Evolutionary conservation across 2,113 vertebrate genomes (phyloP).

Genomic region (Sclerurus mexicanus): DNA sequence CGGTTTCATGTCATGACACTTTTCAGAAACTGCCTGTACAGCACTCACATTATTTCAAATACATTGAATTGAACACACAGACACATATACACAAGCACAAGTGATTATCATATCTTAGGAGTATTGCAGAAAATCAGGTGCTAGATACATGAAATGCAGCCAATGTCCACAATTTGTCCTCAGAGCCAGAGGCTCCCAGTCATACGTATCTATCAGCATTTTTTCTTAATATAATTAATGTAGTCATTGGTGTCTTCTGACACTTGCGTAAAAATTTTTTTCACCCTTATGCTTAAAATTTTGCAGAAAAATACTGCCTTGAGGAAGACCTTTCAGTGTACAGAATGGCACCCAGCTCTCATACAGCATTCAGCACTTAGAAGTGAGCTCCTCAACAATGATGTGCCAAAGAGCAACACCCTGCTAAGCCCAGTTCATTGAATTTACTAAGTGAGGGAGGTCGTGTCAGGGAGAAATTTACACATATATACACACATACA

Average conservation of each 20-base stretch:
- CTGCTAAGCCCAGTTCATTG: background rate
- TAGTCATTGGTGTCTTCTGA: background rate
- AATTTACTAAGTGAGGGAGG: background rate
- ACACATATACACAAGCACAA: background rate
- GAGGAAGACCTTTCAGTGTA: background rate
- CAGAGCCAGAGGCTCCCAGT: background rate
- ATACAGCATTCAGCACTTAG: background rate
- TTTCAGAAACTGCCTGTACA: background rate
- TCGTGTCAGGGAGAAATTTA: background rate
- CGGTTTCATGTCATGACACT: background rate
- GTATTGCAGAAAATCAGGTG: background rate
- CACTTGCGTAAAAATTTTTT: background rate
- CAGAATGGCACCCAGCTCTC: background rate
- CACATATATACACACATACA: no score
- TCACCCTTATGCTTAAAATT: background rate
- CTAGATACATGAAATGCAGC: background rate
- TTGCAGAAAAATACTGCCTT: background rate
- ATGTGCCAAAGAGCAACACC: rapidly evolving
- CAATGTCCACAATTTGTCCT: background rate
- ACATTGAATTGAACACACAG: background rate
- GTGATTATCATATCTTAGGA: background rate
- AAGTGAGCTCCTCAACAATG: background rate
- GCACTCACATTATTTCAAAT: background rate
- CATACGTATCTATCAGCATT: rapidly evolving
- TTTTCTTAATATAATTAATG: background rate